Conservation (phyloP, 2,797 vertebrate genomes). For the Zenarchopterus dispar region DNA sequence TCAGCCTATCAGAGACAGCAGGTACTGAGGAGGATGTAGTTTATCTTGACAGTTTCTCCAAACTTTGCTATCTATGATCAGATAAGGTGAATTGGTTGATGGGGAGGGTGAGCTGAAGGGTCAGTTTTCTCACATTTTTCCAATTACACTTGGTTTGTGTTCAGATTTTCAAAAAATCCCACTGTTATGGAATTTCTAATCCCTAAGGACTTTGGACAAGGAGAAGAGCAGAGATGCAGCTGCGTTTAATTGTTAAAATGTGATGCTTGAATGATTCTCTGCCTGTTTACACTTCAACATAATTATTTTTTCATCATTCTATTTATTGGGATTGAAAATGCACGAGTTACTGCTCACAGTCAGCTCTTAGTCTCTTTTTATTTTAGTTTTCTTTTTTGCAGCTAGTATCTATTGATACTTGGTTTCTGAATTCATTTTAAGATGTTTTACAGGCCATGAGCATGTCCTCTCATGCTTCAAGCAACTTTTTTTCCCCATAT, state of each 20-base stretch:
- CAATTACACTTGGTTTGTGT: no score
- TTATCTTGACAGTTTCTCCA: no score
- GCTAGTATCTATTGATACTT: no score
- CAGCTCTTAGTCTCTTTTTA: slow-evolving; percentile 17
- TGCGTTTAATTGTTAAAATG: no score
- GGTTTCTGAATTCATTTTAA: no score
- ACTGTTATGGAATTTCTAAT: slow-evolving; percentile 25
- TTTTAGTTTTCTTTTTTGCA: slow-evolving; percentile 10
- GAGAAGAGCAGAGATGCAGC: no score
- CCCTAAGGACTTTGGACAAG: neutral
- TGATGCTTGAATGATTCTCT: neutral
- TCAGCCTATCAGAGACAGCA: slow-evolving; percentile 99
- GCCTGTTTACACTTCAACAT: neutral
- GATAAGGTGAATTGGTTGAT: neutral
- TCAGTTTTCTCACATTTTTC: no score
- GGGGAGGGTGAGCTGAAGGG: no score
- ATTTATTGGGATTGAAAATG: slow-evolving; percentile 43
- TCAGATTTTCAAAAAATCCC: no score
- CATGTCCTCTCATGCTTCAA: no score
- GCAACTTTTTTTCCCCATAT: no score
- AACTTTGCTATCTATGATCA: neutral
- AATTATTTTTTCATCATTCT: slow-evolving; percentile 39
- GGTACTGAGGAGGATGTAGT: slow-evolving; percentile 78
- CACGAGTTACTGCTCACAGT: slow-evolving; percentile 56
- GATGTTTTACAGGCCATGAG: no score